Evolutionary conservation across 2,797 vertebrate species (phyloP).

Genomic region (Lindbergichthys nudifrons): DNA sequence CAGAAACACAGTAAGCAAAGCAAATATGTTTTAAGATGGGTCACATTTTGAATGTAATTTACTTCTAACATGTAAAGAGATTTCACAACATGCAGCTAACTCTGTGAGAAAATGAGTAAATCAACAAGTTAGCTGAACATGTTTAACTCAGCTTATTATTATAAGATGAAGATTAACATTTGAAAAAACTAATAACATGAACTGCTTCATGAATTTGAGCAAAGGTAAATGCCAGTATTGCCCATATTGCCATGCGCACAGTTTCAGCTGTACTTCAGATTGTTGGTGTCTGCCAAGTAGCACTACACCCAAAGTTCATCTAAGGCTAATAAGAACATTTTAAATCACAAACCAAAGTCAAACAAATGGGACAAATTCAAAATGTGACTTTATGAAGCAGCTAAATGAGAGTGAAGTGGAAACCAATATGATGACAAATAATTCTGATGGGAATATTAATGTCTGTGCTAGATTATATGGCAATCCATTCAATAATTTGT

Average conservation of each 20-base stretch:
- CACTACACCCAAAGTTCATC: not conserved
- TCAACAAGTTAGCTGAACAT: not conserved
- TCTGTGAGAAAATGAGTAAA: not conserved
- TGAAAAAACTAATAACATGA: not conserved
- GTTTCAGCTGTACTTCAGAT: not conserved
- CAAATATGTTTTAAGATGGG: not conserved
- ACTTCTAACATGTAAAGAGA: not conserved
- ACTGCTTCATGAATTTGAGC: not conserved
- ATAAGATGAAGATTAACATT: no score
- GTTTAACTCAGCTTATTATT: no score
- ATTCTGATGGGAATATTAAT: not conserved
- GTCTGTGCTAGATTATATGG: not conserved
- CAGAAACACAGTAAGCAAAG: not conserved
- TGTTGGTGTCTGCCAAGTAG: not conserved
- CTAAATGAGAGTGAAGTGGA: not conserved
- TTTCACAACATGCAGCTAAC: not conserved
- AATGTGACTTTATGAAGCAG: not conserved
- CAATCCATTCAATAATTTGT: not conserved
- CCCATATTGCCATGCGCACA: no score
- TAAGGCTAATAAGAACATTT: not conserved
- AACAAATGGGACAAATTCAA: not conserved
- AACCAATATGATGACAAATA: not conserved
- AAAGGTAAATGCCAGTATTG: not conserved
- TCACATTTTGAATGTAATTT: not conserved
- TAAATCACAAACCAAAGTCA: not conserved